Percentiles rank a stretch among this genome's conserved stretches.
phyloP scores from a whole-genome alignment of 2,113 vertebrate genomes.

The Martes martes region DNA sequence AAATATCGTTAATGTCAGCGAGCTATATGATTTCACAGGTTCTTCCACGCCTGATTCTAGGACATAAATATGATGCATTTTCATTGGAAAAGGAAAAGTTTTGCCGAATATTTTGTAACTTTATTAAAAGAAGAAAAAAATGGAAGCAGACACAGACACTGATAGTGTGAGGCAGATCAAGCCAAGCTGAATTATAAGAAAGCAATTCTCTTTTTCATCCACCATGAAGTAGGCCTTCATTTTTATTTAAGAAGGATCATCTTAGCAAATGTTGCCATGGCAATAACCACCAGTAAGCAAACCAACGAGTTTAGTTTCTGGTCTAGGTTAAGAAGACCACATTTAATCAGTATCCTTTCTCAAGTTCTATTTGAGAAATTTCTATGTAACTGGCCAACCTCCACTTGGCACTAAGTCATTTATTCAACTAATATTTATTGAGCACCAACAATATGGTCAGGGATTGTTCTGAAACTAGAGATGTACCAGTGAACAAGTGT shows the following conservation, averaged over 20 bases:
- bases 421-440: constrained; percentile 35
- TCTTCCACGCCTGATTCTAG: not conserved
- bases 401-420: constrained; percentile 24
- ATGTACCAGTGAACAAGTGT: not conserved
- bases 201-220: not conserved
- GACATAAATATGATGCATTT: not conserved
- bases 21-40: constrained; percentile 8
- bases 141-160: not conserved
- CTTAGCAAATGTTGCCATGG: not conserved
- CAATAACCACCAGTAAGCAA: constrained; percentile 17
- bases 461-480: constrained; percentile 45
- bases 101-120: constrained; percentile 12
- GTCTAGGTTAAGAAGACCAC: not conserved
- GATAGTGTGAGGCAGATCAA: not conserved
- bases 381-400: not conserved
- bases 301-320: not conserved
- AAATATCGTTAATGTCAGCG: constrained; percentile 24
- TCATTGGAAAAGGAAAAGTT: not conserved
- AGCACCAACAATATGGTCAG: constrained; percentile 41
- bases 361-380: constrained; percentile 28
- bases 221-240: not conserved
- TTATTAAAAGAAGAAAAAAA: constrained; percentile 44
- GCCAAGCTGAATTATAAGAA: constrained; percentile 8
- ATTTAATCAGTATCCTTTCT: constrained; percentile 8
- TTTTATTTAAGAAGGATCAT: constrained; percentile 16